phyloP scores from a whole-genome alignment of 2,888 invertebrate species.

The Ferdinandea cuprea region DNA sequence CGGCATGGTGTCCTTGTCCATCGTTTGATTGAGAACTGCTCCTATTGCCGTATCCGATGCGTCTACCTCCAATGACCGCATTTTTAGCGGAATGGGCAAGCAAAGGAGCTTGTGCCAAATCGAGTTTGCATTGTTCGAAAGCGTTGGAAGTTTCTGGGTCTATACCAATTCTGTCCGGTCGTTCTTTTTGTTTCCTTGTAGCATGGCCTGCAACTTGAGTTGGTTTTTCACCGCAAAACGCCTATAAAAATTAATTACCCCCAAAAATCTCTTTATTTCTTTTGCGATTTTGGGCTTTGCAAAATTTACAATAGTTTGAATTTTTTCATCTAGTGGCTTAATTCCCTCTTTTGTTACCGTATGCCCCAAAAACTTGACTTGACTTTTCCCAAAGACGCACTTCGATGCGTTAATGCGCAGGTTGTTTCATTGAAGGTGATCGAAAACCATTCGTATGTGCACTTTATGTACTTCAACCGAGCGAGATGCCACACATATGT shows the following conservation, averaged over 20 bases:
- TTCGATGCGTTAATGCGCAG: too few species aligned
- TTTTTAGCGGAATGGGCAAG: slow-evolving; percentile 6
- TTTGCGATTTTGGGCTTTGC: background rate
- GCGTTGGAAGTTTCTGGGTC: slow-evolving; percentile 18
- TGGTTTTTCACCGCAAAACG: slow-evolving; percentile 55
- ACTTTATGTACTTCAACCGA: background rate
- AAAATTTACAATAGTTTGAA: background rate
- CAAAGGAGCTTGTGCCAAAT: slow-evolving; percentile 25
- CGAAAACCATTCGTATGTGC: background rate
- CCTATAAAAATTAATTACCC: slow-evolving; percentile 73
- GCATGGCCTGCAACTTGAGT: slow-evolving; percentile 28
- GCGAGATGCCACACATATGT: background rate
- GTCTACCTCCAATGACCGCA: slow-evolving; percentile 48
- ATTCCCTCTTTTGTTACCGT: background rate
- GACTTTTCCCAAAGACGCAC: too few species aligned
- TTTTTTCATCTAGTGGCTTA: background rate
- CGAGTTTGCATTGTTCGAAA: slow-evolving; percentile 58
- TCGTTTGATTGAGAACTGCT: slow-evolving; percentile 48
- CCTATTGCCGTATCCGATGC: slow-evolving; percentile 61
- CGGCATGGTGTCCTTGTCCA: slow-evolving; percentile 44
- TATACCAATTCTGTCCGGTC: slow-evolving; percentile 49
- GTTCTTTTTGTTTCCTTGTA: slow-evolving; percentile 56
- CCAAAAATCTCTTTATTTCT: slow-evolving; percentile 73
- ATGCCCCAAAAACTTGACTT: background rate
- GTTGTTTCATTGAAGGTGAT: slow-evolving; percentile 31